Base-by-base conservation (phyloP, 2,888 invertebrate species). In the Mylabris sibirica region DNA sequence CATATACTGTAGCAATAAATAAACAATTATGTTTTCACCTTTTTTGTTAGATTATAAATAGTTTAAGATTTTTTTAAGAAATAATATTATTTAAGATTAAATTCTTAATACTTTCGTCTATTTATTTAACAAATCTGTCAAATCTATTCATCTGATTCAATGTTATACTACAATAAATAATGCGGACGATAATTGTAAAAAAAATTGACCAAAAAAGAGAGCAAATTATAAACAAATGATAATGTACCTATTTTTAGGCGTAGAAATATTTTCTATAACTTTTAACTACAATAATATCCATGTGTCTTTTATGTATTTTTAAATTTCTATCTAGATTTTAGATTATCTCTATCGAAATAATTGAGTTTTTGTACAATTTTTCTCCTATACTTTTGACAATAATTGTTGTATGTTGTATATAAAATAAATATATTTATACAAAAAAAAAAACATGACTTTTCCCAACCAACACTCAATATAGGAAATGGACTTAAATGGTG, bases 1-100 rank as follows among this genome's bases (percentile, higher is more conserved):
- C 91, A 95, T 83, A 93, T 94, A 83, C 90, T 94, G 85, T 94
- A 93, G 91, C 82, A 70, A 59, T 69, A 60, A 22, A 17, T 64
- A 30, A 30, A 30, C 14, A 26, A 17, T 35, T 67, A 22, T 53
- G 59, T 38, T 30, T 38, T 14, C 57, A 22, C 12, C 41, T 34
- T 60, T 22, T 34, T 38, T 64, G 20, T 53, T 53, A 53, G 11
- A 12, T 9, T 60, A 12, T 60, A 12, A 59, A 35, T 34, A 59
- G 38, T n/a, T 44, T 65, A 41, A 34, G 8, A 53, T 38, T 65
- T 62, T 65, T 68, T 59, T 24, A 2, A 14, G 1, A 57, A 57
- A 14, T 3, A 26, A 6, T 30, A 30, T 30, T 30, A 8, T 8
- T 8, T 30, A 30, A 30, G 30, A 30, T 30, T 30, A 30, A 30